Percentiles rank a stretch among this genome's conserved stretches.
Conservation (phyloP, 1,140 invertebrate genomes). For the Thalassaphorura encarpata region DNA sequence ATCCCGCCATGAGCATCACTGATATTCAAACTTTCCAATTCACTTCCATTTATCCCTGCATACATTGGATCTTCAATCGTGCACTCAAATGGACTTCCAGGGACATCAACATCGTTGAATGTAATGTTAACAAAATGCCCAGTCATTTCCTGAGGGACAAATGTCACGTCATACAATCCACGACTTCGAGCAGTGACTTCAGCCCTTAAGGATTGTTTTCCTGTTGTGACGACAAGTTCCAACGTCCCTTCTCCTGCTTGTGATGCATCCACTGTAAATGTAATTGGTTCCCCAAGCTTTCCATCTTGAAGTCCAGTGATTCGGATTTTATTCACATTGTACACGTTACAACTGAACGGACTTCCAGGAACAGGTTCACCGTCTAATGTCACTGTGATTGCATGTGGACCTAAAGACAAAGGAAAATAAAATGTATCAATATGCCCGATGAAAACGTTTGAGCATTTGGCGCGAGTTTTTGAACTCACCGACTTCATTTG, state of each 20-base stretch:
- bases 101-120: constrained; percentile 75
- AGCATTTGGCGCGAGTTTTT: not conserved
- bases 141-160: constrained; percentile 78
- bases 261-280: constrained; percentile 88
- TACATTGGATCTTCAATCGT: constrained; percentile 50
- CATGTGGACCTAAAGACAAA: constrained; percentile 55
- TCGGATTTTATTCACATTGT: constrained; percentile 74
- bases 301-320: constrained; percentile 55
- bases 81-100: constrained; percentile 29
- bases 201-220: constrained; percentile 53
- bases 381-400: constrained; percentile 66
- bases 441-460: not conserved
- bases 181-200: constrained; percentile 75
- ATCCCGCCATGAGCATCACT: constrained; percentile 16
- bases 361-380: constrained; percentile 74
- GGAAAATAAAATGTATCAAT: constrained; percentile 2
- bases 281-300: constrained; percentile 65
- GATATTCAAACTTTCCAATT: no score
- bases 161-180: constrained; percentile 92
- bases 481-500: constrained; percentile 59
- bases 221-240: constrained; percentile 85
- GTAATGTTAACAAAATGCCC: constrained; percentile 91
- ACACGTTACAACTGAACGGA: constrained; percentile 87
- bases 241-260: constrained; percentile 91
- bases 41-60: constrained; percentile 22